A percentile compares a stretch with the other conserved stretches of the same genome.
Conservation (phyloP, 2,888 invertebrate species). For the Mesochorus sp. region DNA sequence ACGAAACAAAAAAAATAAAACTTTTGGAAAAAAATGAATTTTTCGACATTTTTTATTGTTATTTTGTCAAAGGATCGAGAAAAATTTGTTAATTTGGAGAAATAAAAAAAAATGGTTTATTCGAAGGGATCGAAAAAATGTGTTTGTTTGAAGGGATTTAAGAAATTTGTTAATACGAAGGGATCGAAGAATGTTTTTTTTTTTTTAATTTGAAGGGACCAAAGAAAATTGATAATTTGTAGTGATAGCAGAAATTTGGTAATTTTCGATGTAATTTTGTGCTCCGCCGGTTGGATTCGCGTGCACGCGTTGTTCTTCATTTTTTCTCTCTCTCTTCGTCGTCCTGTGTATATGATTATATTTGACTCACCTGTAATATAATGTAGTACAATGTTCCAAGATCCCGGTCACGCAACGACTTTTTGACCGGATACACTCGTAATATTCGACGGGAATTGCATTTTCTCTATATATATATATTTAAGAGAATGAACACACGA, state of each 20-base stretch:
- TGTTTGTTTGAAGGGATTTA: too few species aligned
- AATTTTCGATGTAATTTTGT: neutral
- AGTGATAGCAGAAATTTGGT: too few species aligned
- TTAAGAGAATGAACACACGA: neutral
- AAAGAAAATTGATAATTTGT: too few species aligned
- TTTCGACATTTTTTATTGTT: too few species aligned
- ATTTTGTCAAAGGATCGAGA: too few species aligned
- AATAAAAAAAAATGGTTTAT: neutral
- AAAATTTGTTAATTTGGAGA: neutral
- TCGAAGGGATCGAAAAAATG: neutral
- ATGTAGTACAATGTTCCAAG: neutral
- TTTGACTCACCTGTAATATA: too few species aligned
- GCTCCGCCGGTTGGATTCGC: neutral
- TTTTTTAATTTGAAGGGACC: too few species aligned
- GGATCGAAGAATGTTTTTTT: too few species aligned
- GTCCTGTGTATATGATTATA: too few species aligned
- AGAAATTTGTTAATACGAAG: too few species aligned
- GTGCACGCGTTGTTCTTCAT: conserved; percentile 4
- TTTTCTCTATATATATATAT: neutral
- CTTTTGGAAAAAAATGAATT: too few species aligned
- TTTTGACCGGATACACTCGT: conserved; percentile 53
- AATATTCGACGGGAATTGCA: conserved; percentile 31
- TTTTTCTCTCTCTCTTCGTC: too few species aligned
- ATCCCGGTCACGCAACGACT: conserved; percentile 18
- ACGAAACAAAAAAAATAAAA: conserved; percentile 56